Evolutionary conservation across 2,797 vertebrate genomes (phyloP).

Genomic region (Rachycentron canadum): DNA sequence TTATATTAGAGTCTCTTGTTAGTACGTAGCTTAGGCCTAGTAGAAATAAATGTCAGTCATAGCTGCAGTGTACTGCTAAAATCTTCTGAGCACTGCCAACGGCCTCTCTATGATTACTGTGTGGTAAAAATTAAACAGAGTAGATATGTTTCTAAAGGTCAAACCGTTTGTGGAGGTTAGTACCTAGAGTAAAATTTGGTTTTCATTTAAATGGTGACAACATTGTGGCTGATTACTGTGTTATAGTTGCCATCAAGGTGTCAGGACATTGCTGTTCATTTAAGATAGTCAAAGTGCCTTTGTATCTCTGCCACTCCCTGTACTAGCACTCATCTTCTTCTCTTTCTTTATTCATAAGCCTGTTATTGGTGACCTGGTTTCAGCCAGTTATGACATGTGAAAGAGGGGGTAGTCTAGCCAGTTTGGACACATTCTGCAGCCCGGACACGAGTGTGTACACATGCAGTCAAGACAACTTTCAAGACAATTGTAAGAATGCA

Average conservation of each 20-base stretch:
- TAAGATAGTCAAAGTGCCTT: conserved; percentile 31
- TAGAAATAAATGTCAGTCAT: conserved; percentile 25
- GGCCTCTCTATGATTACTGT: conserved; percentile 11
- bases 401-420: conserved; percentile 42
- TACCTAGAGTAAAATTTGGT: conserved; percentile 3
- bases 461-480: neutral
- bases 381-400: conserved; percentile 21
- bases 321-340: conserved; percentile 20
- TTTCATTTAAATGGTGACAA: conserved; percentile 9
- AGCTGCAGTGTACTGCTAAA: conserved; percentile 10
- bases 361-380: conserved; percentile 32
- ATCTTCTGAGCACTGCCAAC: conserved; percentile 16
- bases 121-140: conserved; percentile 36
- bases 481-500: neutral
- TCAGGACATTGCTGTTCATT: neutral
- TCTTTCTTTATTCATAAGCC: conserved; percentile 20
- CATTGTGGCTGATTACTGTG: neutral
- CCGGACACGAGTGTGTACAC: neutral
- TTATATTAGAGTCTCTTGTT: conserved; percentile 5
- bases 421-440: conserved; percentile 66
- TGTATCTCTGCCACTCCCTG: conserved; percentile 35
- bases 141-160: conserved; percentile 19
- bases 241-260: neutral
- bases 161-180: conserved; percentile 12
- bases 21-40: neutral